These are phyloP conservation scores for Cephalophus harveyi DNA, from an alignment of 2,113 vertebrate species.

Conservation along the genomic window DNA sequence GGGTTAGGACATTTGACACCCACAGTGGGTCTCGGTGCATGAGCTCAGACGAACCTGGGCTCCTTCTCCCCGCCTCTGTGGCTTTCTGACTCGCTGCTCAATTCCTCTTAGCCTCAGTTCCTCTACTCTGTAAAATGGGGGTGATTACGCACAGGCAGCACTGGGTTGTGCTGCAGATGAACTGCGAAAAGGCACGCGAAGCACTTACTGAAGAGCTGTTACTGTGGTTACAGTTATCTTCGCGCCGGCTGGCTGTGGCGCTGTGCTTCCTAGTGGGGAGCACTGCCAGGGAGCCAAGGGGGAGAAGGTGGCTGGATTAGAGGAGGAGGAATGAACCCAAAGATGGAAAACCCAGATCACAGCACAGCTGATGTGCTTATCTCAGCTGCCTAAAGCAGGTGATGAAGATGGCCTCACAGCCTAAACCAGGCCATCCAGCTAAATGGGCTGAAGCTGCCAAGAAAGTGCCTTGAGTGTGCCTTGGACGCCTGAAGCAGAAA, in stretches of 20 bases:
- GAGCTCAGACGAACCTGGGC: accelerated
- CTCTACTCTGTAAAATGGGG: background rate
- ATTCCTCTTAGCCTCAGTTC: background rate
- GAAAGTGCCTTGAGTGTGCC: background rate
- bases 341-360: background rate
- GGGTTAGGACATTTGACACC: constrained; percentile 1
- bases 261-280: background rate
- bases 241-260: background rate
- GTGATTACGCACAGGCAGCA: background rate
- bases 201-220: background rate
- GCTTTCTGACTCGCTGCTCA: background rate
- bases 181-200: background rate
- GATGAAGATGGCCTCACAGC: background rate
- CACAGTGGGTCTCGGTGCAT: background rate
- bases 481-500: constrained; percentile 4
- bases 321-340: background rate
- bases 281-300: background rate
- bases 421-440: background rate
- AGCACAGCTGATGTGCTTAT: background rate
- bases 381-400: background rate
- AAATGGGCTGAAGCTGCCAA: background rate
- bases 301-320: background rate
- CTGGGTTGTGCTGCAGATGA: background rate
- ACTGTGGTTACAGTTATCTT: background rate
- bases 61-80: background rate